These are phyloP conservation scores for Lapara coniferarum DNA, from an alignment of 2,888 invertebrate species.

Conservation along the genomic window DNA sequence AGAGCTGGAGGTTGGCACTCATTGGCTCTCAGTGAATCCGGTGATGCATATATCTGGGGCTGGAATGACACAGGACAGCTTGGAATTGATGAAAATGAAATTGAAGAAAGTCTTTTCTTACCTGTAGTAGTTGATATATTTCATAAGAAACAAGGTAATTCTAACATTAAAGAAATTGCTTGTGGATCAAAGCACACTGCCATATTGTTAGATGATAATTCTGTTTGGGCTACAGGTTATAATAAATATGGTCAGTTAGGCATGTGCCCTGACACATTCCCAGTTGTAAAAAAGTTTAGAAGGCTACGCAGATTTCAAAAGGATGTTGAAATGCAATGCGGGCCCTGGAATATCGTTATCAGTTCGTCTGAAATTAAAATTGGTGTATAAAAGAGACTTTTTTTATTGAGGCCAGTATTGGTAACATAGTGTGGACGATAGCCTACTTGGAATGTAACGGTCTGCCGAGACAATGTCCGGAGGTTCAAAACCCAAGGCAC, in stretches of 20 bases:
- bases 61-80: conserved; percentile 95
- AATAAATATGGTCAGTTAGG: conserved; percentile 93
- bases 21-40: conserved; percentile 89
- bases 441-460: too few relatives aligned
- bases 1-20: conserved; percentile 95
- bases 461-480: too few relatives aligned
- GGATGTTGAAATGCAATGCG: conserved; percentile 57
- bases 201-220: conserved; percentile 85
- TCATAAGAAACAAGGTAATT: conserved; percentile 71
- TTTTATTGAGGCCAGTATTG: neutral
- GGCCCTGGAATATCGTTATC: conserved; percentile 69
- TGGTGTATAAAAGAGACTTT: neutral
- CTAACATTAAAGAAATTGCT: conserved; percentile 84
- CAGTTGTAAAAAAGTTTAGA: conserved; percentile 56
- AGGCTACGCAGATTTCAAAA: conserved; percentile 52
- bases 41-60: conserved; percentile 95
- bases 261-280: conserved; percentile 51
- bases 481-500: too few relatives aligned
- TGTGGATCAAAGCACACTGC: conserved; percentile 92
- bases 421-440: too few relatives aligned
- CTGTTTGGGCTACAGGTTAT: conserved; percentile 90
- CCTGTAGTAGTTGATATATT: conserved; percentile 69
- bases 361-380: conserved; percentile 30
- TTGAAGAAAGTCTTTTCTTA: conserved; percentile 55
- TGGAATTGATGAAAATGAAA: conserved; percentile 81